Evolutionary conservation across 1,140 invertebrate genomes (phyloP).

Genomic region (Orchesella cincta): DNA sequence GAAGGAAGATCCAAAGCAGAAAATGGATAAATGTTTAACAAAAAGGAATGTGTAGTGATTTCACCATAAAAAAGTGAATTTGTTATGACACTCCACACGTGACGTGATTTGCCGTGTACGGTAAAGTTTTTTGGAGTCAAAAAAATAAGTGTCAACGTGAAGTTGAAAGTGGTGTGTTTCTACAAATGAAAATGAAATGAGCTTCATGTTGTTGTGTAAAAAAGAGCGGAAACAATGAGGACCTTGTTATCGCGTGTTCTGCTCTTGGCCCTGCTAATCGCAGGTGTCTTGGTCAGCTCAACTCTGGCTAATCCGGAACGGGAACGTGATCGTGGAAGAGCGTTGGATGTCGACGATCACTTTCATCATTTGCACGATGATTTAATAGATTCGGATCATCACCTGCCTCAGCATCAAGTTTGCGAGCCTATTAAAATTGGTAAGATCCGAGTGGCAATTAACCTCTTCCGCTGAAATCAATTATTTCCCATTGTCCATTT

Average conservation of each 20-base stretch:
- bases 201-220: background rate
- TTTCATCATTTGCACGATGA: constrained; percentile 32
- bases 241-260: constrained; percentile 33
- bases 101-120: too few relatives aligned
- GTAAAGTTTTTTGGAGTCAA: background rate
- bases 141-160: background rate
- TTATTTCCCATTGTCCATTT: background rate
- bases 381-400: constrained; percentile 30
- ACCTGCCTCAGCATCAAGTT: constrained; percentile 32
- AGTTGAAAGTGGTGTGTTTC: background rate
- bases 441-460: constrained; percentile 17
- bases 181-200: background rate
- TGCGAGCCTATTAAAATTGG: constrained; percentile 50
- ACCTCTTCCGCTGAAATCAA: background rate
- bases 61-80: too few relatives aligned
- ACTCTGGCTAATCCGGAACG: constrained; percentile 35
- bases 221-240: constrained; percentile 37
- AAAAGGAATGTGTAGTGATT: too few relatives aligned
- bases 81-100: too few relatives aligned
- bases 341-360: constrained; percentile 38
- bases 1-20: too few relatives aligned
- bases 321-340: constrained; percentile 34
- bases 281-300: constrained; percentile 35
- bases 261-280: constrained; percentile 34
- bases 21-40: too few relatives aligned